Base-by-base conservation (phyloP, 2,797 vertebrate genomes). In the Lerista edwardsae region DNA sequence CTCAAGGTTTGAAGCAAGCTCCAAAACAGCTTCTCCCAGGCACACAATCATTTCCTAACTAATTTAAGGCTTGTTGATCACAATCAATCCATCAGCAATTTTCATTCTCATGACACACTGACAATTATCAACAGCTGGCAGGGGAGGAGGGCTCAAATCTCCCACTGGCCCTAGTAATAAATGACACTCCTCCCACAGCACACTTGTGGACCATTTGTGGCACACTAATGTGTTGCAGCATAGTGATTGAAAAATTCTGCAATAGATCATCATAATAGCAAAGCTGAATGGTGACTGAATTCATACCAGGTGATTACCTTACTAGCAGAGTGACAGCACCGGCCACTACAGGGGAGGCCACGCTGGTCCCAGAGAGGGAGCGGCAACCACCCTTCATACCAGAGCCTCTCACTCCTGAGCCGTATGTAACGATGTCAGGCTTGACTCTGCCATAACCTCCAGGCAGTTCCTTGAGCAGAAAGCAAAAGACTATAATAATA, bases 361-460 rank as follows among this genome's bases (percentile, higher is more conserved):
- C 99, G 0, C 99, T 99, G 90, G 99, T 99, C 41, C 99, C 99
- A 0, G 99, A 99, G 73, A 99, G 96, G 1, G 98, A 99, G 57
- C 98, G 98, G 79, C 99, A 99, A 2, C 99, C 99, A 25, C 98
- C 99, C 88, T 99, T 99, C 97, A 99, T 97, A 3, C 98, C 98
- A 0, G 98, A 99, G 3, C 99, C 99, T 27, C 99, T 96, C 55
- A 99, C 99, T 0, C 99, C 98, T 3, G 98, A 99, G n/a, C 98
- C 99, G 0, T 99, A 99, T 4, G 99, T 99, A 84, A 99, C 98
- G 4, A 99, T 98, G 75, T 99, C 99, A 1, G 99, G 99, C 90
- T 99, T 99, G 93, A 99, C 96, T 55, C 99, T 95, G 83, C 99
- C 98, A 0, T 99, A 99, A 39, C 98, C 99, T 10, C 98, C 98